A percentile compares a stretch with the other conserved stretches of the same genome.
phyloP scores from a whole-genome alignment of 2,797 vertebrate species.

The Hirundo rustica region DNA sequence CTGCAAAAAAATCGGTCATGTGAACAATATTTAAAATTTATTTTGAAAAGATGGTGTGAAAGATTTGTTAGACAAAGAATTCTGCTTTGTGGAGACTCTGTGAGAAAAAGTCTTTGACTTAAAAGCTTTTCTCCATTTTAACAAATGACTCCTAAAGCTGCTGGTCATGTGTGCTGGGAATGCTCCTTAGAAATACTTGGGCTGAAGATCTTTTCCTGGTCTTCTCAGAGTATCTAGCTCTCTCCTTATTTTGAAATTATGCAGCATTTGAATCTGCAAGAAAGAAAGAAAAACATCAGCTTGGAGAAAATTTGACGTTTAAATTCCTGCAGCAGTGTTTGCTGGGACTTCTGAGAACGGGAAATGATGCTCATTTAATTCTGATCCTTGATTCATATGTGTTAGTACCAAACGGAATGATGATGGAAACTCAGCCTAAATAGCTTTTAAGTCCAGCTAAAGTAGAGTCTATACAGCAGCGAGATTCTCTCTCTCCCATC shows the following conservation, averaged over 20 bases:
- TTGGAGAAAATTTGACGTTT: not conserved
- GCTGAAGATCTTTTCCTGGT: not conserved
- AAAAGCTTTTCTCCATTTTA: not conserved
- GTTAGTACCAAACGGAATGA: too few species aligned
- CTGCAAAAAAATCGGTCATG: not conserved
- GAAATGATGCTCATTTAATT: not conserved
- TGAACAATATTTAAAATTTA: not conserved
- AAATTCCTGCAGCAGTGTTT: not conserved
- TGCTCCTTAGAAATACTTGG: not conserved
- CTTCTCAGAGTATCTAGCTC: not conserved
- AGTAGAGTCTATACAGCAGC: not conserved
- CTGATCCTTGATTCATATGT: not conserved
- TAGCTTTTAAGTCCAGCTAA: not conserved
- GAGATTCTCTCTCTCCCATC: not conserved
- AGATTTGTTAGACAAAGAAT: not conserved
- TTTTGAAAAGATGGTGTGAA: not conserved
- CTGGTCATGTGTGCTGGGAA: not conserved
- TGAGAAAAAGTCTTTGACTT: not conserved
- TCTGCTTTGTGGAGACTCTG: not conserved
- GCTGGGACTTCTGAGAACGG: not conserved
- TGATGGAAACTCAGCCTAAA: not conserved
- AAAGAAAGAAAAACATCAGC: not conserved
- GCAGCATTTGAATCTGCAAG: not conserved
- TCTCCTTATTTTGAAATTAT: not conserved
- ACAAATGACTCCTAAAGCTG: not conserved